phyloP scores from a whole-genome alignment of 2,113 vertebrate genomes.

The Geococcyx californianus region DNA sequence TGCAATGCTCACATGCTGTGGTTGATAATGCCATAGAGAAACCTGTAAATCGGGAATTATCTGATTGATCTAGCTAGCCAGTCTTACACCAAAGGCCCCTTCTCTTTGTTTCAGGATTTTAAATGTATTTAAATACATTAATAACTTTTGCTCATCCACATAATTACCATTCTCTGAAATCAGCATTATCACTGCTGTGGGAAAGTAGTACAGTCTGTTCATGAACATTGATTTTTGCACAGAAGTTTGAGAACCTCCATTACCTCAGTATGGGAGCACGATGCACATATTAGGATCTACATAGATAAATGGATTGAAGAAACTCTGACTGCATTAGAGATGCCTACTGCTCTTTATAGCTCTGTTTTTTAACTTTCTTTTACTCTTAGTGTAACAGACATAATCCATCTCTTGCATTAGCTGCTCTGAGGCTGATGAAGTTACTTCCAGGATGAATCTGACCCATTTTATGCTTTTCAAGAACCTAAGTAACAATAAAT shows the following conservation, averaged over 20 bases:
- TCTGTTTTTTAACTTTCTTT: neutral
- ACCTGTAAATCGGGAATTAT: neutral
- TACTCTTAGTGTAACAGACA: neutral
- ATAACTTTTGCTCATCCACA: neutral
- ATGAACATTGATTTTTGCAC: neutral
- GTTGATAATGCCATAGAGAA: neutral
- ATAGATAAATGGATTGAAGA: neutral
- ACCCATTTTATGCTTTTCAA: constrained; percentile 28
- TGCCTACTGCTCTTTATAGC: neutral
- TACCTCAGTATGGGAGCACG: neutral
- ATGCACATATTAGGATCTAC: neutral
- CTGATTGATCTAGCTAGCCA: neutral
- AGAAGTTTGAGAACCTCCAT: neutral
- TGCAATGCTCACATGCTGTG: fast-evolving
- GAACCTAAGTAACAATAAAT: constrained; percentile 31
- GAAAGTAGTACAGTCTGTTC: neutral
- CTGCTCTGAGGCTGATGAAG: neutral
- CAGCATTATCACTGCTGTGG: neutral
- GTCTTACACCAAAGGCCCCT: neutral
- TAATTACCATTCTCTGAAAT: neutral
- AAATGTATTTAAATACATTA: neutral
- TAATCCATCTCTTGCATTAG: neutral
- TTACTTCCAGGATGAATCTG: constrained; percentile 7
- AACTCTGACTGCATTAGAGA: neutral
- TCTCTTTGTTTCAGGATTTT: neutral